A percentile compares a stretch with the other conserved stretches of the same genome.
Conservation (phyloP, 2,888 invertebrate genomes). For the Coenonympha glycerion region DNA sequence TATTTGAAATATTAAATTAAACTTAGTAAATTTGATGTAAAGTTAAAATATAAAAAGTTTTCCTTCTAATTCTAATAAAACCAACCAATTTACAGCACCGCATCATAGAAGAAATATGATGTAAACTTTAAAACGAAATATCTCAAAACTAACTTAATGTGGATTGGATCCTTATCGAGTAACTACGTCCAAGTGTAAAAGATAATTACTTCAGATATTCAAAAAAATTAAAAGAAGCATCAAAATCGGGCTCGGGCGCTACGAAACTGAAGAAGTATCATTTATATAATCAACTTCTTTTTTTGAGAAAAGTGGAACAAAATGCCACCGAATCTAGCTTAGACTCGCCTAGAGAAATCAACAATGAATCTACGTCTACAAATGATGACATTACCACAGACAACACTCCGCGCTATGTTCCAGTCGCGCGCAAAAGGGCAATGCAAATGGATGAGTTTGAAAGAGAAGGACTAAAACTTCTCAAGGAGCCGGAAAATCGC, state of each 20-base stretch:
- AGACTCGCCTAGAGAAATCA: slow-evolving; percentile 26
- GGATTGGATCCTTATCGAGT: too few species aligned
- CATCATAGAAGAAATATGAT: too few species aligned
- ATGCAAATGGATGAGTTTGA: slow-evolving; percentile 31
- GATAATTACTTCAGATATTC: slow-evolving; percentile 12
- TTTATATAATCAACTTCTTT: neutral
- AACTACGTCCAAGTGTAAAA: slow-evolving; percentile 36
- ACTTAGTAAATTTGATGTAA: too few species aligned
- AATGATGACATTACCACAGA: slow-evolving; percentile 23
- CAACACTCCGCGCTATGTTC: slow-evolving; percentile 25
- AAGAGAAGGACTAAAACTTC: slow-evolving; percentile 16
- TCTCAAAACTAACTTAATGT: too few species aligned
- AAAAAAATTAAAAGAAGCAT: neutral
- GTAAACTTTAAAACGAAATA: too few species aligned
- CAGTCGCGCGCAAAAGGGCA: slow-evolving; percentile 28
- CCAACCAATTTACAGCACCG: too few species aligned
- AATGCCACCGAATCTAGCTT: slow-evolving; percentile 30
- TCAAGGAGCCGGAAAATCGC: slow-evolving; percentile 17
- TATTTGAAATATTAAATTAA: too few species aligned
- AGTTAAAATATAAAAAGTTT: too few species aligned
- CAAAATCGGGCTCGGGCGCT: neutral
- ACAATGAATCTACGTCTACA: slow-evolving; percentile 18
- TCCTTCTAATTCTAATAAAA: too few species aligned
- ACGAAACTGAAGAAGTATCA: neutral
- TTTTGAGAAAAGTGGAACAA: slow-evolving; percentile 23